phyloP scores from a whole-genome alignment of 2,888 invertebrate species.

The Heliconius aoede region DNA sequence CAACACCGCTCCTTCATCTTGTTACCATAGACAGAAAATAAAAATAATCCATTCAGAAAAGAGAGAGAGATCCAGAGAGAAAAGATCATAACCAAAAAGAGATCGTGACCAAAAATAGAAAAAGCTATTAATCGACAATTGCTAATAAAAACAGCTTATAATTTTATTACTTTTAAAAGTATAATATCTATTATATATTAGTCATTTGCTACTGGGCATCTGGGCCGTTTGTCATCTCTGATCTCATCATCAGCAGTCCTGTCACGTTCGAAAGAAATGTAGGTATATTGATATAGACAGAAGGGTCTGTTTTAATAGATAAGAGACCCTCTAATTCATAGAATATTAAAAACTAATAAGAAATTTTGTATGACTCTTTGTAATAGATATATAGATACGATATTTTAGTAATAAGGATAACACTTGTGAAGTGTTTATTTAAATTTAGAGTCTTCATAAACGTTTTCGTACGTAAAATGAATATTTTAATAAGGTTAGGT shows the following conservation, averaged over 20 bases:
- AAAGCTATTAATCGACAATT: not conserved
- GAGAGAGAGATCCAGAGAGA: no score
- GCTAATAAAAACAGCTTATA: not conserved
- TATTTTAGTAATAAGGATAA: no score
- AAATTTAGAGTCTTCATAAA: no score
- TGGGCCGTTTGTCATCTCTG: conserved; percentile 33
- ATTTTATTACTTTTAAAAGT: not conserved
- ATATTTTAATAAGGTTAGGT: no score
- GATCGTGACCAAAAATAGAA: not conserved
- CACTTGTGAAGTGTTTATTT: no score
- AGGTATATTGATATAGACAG: not conserved
- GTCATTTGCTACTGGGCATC: conserved; percentile 26
- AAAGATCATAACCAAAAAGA: no score
- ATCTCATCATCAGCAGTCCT: conserved; percentile 15
- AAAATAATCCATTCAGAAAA: no score
- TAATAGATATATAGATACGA: not conserved
- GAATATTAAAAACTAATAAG: not conserved
- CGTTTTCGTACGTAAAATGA: no score
- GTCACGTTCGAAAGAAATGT: conserved; percentile 5
- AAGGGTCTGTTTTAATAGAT: not conserved
- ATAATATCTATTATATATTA: conserved; percentile 7
- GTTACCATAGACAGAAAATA: no score
- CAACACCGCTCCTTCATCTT: no score
- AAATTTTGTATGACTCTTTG: not conserved
- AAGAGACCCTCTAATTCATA: not conserved